Evolutionary conservation across 2,888 invertebrate genomes (phyloP), one percentile per base, ranked within the genome.

Genomic region (Deroplatys truncata): DNA sequence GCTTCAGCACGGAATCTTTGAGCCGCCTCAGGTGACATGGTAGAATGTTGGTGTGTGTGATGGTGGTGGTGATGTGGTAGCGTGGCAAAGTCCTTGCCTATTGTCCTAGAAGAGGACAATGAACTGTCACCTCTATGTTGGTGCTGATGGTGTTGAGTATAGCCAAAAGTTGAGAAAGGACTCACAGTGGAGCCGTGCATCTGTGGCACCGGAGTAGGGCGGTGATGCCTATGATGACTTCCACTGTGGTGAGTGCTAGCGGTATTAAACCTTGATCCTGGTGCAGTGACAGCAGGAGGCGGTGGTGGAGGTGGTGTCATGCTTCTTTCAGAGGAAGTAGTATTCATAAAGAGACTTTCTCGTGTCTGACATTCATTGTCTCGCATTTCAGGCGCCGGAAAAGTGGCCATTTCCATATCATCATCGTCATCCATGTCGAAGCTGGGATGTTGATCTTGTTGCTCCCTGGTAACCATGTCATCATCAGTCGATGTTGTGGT

Each of bases 311-410:
- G 94, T 94, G 90, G 92, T 92, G 92, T 90, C 92, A 92, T 90
- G 92, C 92, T 82, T 91, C 93, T 93, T 91, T 93, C 93, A 91
- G 93, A 93, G 25, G 93, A 93, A 13, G 93, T 93, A 91, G 92
- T 93, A 91, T 93, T 90, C 82, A 90, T 88, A 89, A 97, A 97
- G 72, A 97, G 93, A 92, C 97, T 97, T 93, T 97, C 98, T 91
- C 98, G 95, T 0, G 98, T 98, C 93, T 98, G 98, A 92, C 98
- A 98, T 88, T 96, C 96, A 93, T 95, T 96, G 93, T 97, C 96
- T 91, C 96, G 95, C 95, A 96, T 96, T 92, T 96, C 96, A 3
- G 95, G 94, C 89, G 94, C 86, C 9, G 89, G 88, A 56, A 84
- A 89, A 25, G 88, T 82, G 28, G 88, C 84, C 89, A 90, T 43